Percentiles rank a stretch among this genome's conserved stretches.
Evolutionary conservation across 2,888 invertebrate genomes (phyloP).

Genomic region (Leptopilina drosophilae): DNA sequence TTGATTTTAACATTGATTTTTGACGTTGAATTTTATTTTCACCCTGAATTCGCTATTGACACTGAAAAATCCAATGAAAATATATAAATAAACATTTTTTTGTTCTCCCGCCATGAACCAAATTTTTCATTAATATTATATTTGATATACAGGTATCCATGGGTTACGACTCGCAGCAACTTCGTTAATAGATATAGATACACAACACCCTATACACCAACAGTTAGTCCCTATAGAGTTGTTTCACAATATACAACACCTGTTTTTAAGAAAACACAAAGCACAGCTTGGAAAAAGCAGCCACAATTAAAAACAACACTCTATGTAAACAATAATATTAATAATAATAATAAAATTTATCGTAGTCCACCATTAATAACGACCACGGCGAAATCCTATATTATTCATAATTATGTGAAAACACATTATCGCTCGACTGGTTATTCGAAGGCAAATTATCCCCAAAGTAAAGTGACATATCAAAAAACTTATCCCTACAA

Average conservation of each 20-base stretch:
- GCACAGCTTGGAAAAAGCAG: conserved; percentile 65
- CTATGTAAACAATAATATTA: conserved; percentile 52
- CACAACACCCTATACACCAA: conserved; percentile 62
- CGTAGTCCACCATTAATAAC: conserved; percentile 50
- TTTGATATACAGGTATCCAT: conserved; percentile 71
- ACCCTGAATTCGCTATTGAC: too few relatives aligned
- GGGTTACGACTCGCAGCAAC: conserved; percentile 72
- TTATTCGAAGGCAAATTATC: conserved; percentile 63
- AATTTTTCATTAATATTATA: conserved; percentile 14
- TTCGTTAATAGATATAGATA: conserved; percentile 66
- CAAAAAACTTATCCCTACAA: conserved; percentile 71
- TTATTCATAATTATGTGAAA: conserved; percentile 61
- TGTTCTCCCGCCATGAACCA: too few relatives aligned
- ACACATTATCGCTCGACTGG: conserved; percentile 55
- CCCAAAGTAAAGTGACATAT: conserved; percentile 68
- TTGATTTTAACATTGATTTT: too few relatives aligned
- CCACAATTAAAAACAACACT: conserved; percentile 59
- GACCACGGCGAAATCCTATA: conserved; percentile 61
- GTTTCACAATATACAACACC: conserved; percentile 38
- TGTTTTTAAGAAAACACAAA: conserved; percentile 58
- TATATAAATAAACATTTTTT: too few relatives aligned
- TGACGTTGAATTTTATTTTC: too few relatives aligned
- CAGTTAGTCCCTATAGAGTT: conserved; percentile 56
- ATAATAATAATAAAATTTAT: conserved; percentile 48
- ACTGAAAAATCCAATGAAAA: too few relatives aligned